Base-by-base conservation (phyloP, 2,888 invertebrate species). In the Fabriciana adippe region DNA sequence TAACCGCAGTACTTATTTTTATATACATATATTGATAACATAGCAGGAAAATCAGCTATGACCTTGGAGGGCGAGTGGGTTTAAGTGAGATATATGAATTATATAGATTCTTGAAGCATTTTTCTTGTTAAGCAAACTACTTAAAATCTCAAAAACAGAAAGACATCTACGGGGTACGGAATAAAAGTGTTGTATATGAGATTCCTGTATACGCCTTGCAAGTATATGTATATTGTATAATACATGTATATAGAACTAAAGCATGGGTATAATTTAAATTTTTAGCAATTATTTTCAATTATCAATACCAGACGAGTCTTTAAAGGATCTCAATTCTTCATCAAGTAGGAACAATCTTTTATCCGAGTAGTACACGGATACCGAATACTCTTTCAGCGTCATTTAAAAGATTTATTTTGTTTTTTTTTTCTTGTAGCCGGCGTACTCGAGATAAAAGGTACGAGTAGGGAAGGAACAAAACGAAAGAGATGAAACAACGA, bases 381-480 rank as follows among this genome's bases (percentile, higher is more conserved):
- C 88, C 85, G 86, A 88, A 89, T 86, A 89, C 86, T 88, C 85
- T 87, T 86, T 83, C 85, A 89, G 89, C 85, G 87, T 87, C 72
- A 88, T 89, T 91, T 89, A 89, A 55, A 76, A 68, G 51, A 35
- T 61, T 61, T 50, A 18, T 51, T 13, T 51, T 15, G 51, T 82
- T 86, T 85, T 84, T 83, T n/a, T 76, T 87, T 91, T 90, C 87
- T 86, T 87, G 85, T 89, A 89, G 87, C 90, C 90, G 90, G 92
- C 87, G 85, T 86, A 81, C 83, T 79, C 81, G 85, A 90, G 90
- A 90, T 90, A 92, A 92, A 92, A 85, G 85, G 82, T 82, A 79
- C 83, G 82, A 81, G 81, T 79, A 83, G 81, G 79, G 84, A 84
- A 84, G 81, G 84, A 85, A 83, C 83, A 88, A 90, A 89, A 90